These are phyloP conservation scores for Watsonalla cultraria DNA, from an alignment of 2,888 invertebrate genomes.

Conservation along the genomic window DNA sequence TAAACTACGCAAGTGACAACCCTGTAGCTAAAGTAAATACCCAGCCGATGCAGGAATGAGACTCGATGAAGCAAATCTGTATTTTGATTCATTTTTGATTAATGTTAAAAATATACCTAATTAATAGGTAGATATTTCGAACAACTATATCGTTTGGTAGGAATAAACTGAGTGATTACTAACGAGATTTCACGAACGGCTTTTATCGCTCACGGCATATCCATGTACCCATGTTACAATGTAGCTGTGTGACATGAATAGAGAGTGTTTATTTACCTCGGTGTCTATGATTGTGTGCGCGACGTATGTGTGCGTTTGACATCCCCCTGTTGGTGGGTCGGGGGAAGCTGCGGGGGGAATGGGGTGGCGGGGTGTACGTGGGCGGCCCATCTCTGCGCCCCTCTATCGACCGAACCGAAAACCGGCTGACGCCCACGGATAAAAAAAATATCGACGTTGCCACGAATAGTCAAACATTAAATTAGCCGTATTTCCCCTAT, in stretches of 20 bases:
- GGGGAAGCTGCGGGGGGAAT: slow-evolving; percentile 51
- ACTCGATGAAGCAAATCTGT: no score
- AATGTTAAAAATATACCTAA: no score
- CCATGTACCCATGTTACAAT: no score
- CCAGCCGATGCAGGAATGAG: no score
- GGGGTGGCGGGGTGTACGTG: slow-evolving; percentile 27
- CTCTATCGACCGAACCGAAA: slow-evolving; percentile 52
- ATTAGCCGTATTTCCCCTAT: not conserved
- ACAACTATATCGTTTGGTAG: not conserved
- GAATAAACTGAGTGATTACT: not conserved
- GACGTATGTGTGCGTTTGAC: slow-evolving; percentile 33
- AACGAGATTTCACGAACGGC: not conserved
- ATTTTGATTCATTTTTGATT: no score
- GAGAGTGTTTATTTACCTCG: slow-evolving; percentile 3
- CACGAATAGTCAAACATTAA: slow-evolving; percentile 7
- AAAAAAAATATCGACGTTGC: slow-evolving; percentile 34
- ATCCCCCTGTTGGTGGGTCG: slow-evolving; percentile 60
- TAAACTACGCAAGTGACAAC: no score
- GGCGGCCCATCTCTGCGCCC: slow-evolving; percentile 48
- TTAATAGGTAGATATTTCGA: not conserved
- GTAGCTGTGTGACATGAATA: not conserved
- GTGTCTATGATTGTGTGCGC: slow-evolving; percentile 15
- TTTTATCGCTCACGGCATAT: not conserved
- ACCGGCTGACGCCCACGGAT: slow-evolving; percentile 29
- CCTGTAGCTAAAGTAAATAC: no score